These are phyloP conservation scores for Leistus spinibarbis DNA, from an alignment of 2,888 invertebrate species.

Conservation along the genomic window DNA sequence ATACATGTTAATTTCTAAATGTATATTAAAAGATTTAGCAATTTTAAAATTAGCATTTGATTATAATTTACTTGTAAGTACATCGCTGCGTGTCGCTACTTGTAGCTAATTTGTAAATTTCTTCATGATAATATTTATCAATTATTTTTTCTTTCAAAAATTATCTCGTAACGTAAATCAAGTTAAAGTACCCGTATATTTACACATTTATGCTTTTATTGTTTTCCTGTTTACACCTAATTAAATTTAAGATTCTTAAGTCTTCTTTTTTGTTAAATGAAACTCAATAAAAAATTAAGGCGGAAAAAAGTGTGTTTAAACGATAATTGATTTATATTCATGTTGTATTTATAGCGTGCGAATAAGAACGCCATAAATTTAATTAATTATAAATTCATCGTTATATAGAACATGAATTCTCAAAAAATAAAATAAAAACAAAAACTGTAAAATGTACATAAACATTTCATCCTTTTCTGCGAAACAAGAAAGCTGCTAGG, in stretches of 20 bases:
- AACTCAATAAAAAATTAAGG: background rate
- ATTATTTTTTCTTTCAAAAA: conserved; percentile 1
- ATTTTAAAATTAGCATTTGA: background rate
- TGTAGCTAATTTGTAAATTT: conserved; percentile 23
- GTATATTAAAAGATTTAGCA: background rate
- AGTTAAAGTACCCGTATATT: conserved; percentile 16
- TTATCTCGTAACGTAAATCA: conserved; percentile 6
- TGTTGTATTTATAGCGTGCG: background rate
- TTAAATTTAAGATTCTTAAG: conserved; percentile 19
- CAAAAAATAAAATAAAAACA: background rate
- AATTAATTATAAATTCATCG: background rate
- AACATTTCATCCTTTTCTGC: background rate
- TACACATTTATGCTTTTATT: conserved; percentile 22
- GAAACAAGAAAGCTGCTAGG: too few species aligned
- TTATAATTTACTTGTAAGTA: background rate
- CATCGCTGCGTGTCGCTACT: conserved; percentile 20
- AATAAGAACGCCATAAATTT: background rate
- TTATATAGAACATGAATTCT: background rate
- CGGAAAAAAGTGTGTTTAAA: background rate
- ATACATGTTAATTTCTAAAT: too few species aligned
- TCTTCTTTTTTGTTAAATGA: background rate
- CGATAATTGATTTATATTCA: conserved; percentile 21
- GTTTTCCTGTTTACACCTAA: conserved; percentile 16
- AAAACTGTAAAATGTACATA: background rate
- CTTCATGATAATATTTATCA: conserved; percentile 15